phyloP scores from a whole-genome alignment of 2,113 vertebrate genomes.

The Percina caprodes region DNA sequence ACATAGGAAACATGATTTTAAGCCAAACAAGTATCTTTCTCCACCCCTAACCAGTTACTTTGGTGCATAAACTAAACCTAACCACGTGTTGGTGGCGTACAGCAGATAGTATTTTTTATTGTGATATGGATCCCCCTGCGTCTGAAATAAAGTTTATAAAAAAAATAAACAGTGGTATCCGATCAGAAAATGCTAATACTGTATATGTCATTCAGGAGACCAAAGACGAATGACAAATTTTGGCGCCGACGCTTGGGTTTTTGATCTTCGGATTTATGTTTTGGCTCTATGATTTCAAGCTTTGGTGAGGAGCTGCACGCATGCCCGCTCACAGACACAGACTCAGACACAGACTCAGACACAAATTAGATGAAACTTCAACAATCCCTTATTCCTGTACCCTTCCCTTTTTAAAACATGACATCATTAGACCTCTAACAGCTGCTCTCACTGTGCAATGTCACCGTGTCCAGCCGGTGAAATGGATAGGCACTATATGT shows the following conservation, averaged over 20 bases:
- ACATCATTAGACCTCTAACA: constrained; percentile 47
- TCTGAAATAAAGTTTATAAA: too few relatives aligned
- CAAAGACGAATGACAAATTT: background rate
- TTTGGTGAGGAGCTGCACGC: background rate
- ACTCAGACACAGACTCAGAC: too few relatives aligned
- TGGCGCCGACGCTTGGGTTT: background rate
- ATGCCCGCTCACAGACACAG: too few relatives aligned
- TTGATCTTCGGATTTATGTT: background rate
- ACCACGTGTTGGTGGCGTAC: background rate
- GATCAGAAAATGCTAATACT: background rate
- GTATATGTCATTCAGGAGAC: background rate
- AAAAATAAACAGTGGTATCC: background rate
- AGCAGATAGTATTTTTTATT: too few relatives aligned
- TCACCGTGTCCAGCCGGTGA: constrained; percentile 32
- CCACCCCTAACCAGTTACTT: too few relatives aligned
- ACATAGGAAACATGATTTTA: background rate
- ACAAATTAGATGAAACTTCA: background rate
- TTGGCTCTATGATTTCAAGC: background rate
- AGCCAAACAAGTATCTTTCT: background rate
- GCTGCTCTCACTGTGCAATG: constrained; percentile 24
- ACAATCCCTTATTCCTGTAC: background rate
- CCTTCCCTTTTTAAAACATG: constrained; percentile 8
- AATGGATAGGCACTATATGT: constrained; percentile 62
- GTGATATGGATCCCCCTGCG: too few relatives aligned
- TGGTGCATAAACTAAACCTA: background rate